Base-by-base conservation (phyloP, 2,113 vertebrate species). In the Ictalurus punctatus region DNA sequence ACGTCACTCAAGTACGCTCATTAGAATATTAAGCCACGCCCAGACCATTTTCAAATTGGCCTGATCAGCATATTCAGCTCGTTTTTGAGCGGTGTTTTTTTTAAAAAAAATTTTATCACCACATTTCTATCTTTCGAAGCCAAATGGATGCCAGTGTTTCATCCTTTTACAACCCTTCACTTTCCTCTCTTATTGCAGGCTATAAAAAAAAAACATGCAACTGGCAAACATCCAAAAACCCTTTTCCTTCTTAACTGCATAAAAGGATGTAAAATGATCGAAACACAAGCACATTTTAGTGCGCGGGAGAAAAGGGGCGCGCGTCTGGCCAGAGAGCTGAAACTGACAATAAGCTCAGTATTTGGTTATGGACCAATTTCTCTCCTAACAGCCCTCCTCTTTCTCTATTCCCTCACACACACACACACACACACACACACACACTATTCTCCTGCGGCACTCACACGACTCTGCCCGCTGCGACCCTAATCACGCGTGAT, bases 401-500 rank as follows among this genome's bases (percentile, higher is more conserved):
- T 63, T 23, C 23, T 25, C 65, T 67, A 19, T 19, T 67, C 82
- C 44, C 71, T 73, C 54, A 27, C 59, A 27, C 44, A 25, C 74
- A 76, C 87, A 87, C 83, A 69, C 79, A n/a, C 63, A n/a, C 44
- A 34, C 74, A 78, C 76, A 83, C 69, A 40, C 58, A 25, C 48
- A 12, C 52, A 56, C 25, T 7, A 7, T 59, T 14, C 84, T 74
- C 48, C 81, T 21, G 48, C 40, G 34, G 71, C 80, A 74, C 37
- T 67, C 63, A 86, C 63, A 86, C 63, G 87, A 87, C 86, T 89
- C 85, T 69, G 25, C 82, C 58, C 63, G 54, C 30, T 12, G 37
- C 87, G 90, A 90, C 91, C 92, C 90, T 85, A 87, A 92, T 92
- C 91, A 89, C 19, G n/a, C 52, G 84, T 65, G 71, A 84, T 76